Conservation (phyloP, 64 coral and sea anemone species). For the Stichodactyla mertensii region DNA sequence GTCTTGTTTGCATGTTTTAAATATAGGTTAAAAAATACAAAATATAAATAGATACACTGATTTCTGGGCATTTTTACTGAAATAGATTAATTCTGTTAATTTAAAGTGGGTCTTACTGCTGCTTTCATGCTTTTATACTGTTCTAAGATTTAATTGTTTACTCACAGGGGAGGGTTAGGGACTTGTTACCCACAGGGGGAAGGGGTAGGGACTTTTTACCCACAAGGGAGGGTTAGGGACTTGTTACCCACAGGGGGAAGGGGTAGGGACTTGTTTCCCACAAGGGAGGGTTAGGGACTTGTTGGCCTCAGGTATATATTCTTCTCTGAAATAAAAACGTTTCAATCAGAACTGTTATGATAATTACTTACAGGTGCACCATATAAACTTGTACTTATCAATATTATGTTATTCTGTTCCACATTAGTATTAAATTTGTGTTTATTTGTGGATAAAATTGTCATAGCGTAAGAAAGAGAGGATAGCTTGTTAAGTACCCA, state of each 20-base stretch:
- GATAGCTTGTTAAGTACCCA: too few relatives aligned
- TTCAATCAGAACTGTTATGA: not conserved
- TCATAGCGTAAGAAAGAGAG: too few relatives aligned
- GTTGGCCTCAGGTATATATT: not conserved
- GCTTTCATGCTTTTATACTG: not conserved
- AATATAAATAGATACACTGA: not conserved
- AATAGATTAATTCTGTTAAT: not conserved
- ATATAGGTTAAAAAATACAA: not conserved
- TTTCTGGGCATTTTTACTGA: not conserved
- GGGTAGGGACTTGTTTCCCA: not conserved
- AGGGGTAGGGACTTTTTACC: not conserved
- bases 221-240: not conserved
- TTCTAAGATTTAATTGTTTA: not conserved
- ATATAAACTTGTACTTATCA: not conserved
- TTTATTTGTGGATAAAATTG: too few relatives aligned
- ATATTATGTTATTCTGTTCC: not conserved
- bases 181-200: not conserved
- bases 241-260: not conserved
- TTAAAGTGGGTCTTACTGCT: not conserved
- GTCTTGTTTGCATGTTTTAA: not conserved
- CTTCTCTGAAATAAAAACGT: too few relatives aligned
- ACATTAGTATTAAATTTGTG: too few relatives aligned
- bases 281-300: not conserved
- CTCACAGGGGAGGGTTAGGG: not conserved
- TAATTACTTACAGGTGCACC: not conserved